phyloP scores from a whole-genome alignment of 2,113 vertebrate genomes.

The Melanotaenia duboulayi region DNA sequence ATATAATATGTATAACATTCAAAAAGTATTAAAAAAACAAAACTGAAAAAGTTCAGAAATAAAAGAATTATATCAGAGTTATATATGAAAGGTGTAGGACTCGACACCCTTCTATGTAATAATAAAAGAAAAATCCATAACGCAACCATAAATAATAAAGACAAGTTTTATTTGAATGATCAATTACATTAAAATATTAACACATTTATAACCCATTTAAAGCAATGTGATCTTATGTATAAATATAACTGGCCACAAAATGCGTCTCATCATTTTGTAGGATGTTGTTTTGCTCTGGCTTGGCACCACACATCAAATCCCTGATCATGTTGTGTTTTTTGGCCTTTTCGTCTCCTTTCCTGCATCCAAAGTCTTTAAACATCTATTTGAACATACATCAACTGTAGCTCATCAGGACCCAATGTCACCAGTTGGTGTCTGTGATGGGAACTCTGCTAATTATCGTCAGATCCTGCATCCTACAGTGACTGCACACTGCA shows the following conservation, averaged over 20 bases:
- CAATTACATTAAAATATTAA: no score
- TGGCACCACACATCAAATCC: conserved; percentile 10
- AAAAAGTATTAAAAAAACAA: neutral
- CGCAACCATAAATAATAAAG: neutral
- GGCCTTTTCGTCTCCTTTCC: neutral
- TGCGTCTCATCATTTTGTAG: neutral
- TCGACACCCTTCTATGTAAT: no score
- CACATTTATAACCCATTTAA: no score
- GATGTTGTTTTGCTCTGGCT: conserved; percentile 7
- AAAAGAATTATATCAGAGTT: neutral
- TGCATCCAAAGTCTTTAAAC: conserved; percentile 49
- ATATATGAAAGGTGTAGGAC: no score
- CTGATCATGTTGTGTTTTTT: neutral
- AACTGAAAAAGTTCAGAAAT: neutral
- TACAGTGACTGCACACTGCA: conserved; percentile 24
- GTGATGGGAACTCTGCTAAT: conserved; percentile 56
- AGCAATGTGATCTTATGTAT: neutral
- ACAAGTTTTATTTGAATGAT: neutral
- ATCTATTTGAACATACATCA: conserved; percentile 28
- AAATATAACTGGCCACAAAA: neutral
- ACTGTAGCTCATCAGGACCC: conserved; percentile 43
- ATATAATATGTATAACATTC: no score
- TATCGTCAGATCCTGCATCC: conserved; percentile 36
- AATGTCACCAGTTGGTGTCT: conserved; percentile 27
- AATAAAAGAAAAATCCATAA: neutral